A percentile compares a stretch with the other conserved stretches of the same genome.
phyloP scores from a whole-genome alignment of 1,140 invertebrate species.

The Himalopsyche phryganea region DNA sequence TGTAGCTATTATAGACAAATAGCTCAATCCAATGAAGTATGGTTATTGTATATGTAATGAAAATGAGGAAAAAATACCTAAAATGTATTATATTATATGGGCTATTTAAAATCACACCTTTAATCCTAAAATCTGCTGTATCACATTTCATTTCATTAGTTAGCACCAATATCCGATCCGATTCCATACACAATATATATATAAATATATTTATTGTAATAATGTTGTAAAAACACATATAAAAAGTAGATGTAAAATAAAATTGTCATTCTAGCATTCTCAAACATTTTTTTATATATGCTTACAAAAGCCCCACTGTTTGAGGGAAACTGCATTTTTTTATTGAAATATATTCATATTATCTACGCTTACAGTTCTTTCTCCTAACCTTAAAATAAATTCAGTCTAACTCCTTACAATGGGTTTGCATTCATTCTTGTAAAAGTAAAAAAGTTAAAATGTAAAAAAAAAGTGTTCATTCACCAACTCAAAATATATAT shows the following conservation, averaged over 20 bases:
- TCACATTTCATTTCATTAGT: constrained; percentile 35
- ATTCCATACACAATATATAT: constrained; percentile 32
- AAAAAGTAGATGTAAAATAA: constrained; percentile 34
- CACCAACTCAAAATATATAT: too few species aligned
- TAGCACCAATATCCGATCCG: constrained; percentile 35
- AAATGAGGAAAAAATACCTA: constrained; percentile 11
- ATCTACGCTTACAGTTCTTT: constrained; percentile 1
- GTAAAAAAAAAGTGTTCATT: too few species aligned
- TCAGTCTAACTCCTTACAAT: constrained; percentile 34
- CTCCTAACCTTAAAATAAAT: constrained; percentile 32
- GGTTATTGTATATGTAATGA: background rate
- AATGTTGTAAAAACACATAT: constrained; percentile 31
- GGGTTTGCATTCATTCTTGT: constrained; percentile 10
- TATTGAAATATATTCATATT: constrained; percentile 9
- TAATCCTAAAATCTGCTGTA: constrained; percentile 33
- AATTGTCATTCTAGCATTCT: constrained; percentile 30
- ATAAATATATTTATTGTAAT: constrained; percentile 31
- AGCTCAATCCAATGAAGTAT: constrained; percentile 1
- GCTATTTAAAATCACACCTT: constrained; percentile 34
- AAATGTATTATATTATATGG: constrained; percentile 23
- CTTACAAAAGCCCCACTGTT: background rate
- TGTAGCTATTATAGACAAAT: too few species aligned
- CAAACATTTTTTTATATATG: constrained; percentile 3
- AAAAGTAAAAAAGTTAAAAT: too few species aligned
- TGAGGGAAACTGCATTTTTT: constrained; percentile 1